Percentiles rank a stretch among this genome's conserved stretches.
These are phyloP conservation scores for Coleophora deauratella DNA, from an alignment of 2,888 invertebrate genomes.

Conservation along the genomic window DNA sequence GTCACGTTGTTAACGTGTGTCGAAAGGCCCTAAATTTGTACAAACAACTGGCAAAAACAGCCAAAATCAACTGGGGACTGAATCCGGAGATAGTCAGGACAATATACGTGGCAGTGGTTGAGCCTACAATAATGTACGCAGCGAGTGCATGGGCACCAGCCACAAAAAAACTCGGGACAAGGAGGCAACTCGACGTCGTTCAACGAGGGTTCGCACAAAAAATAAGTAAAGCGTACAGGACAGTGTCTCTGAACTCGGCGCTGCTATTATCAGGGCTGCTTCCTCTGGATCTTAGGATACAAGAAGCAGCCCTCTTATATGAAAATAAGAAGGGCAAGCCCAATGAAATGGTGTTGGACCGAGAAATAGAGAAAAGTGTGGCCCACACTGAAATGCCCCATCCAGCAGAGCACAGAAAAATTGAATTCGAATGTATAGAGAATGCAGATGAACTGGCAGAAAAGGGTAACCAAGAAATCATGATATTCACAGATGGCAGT, in stretches of 20 bases:
- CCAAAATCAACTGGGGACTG: conserved; percentile 7
- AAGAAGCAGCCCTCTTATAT: neutral
- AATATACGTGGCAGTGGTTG: neutral
- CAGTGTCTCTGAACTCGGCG: conserved; percentile 6
- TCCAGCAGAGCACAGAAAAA: too few species aligned
- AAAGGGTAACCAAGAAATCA: too few species aligned
- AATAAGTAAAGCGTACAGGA: conserved; percentile 1
- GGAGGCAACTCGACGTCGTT: neutral
- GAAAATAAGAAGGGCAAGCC: neutral
- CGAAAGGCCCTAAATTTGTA: conserved; percentile 6
- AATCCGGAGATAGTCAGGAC: neutral
- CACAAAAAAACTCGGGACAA: neutral
- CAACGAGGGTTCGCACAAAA: conserved; percentile 3
- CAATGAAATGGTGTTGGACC: too few species aligned
- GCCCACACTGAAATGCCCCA: too few species aligned
- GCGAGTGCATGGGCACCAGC: neutral
- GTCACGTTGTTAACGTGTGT: conserved; percentile 4
- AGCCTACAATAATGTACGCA: neutral
- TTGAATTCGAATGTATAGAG: too few species aligned
- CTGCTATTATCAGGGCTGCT: conserved; percentile 10
- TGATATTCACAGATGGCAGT: too few species aligned
- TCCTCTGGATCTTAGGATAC: conserved; percentile 8
- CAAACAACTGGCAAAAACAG: conserved; percentile 5
- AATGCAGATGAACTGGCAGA: too few species aligned
- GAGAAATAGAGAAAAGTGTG: too few species aligned